Conservation (phyloP, 2,113 vertebrate species). For the Phaethon lepturus region DNA sequence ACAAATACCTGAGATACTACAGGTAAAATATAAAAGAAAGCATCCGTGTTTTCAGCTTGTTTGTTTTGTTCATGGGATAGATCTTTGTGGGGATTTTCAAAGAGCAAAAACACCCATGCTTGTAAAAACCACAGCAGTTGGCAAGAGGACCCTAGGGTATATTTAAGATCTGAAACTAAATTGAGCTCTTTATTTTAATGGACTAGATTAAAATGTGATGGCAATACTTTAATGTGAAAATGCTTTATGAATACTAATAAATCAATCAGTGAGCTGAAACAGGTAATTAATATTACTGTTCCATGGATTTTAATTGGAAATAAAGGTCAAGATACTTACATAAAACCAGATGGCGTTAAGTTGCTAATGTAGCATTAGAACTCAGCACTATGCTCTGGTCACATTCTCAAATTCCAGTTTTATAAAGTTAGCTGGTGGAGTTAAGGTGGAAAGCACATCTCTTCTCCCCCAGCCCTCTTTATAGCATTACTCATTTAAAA, state of each 20-base stretch:
- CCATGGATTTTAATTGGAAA: constrained; percentile 21
- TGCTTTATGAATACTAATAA: neutral
- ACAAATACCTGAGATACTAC: neutral
- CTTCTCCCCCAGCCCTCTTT: neutral
- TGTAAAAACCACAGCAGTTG: neutral
- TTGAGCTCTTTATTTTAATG: neutral
- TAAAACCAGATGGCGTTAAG: neutral
- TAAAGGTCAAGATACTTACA: neutral
- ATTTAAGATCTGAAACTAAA: constrained; percentile 15
- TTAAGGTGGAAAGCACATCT: neutral
- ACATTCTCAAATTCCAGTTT: neutral
- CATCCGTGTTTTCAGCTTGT: neutral
- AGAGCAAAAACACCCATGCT: neutral
- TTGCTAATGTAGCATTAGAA: neutral
- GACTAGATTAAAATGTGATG: constrained; percentile 16
- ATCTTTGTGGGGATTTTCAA: neutral
- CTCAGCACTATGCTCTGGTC: neutral
- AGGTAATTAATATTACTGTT: constrained; percentile 16
- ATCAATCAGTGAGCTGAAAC: constrained; percentile 3
- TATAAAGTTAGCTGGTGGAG: neutral
- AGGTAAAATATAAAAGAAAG: neutral
- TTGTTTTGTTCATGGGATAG: neutral
- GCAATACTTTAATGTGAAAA: neutral
- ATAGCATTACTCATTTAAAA: neutral
- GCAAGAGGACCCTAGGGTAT: neutral